Base-by-base conservation (phyloP, 2,888 invertebrate species). In the Harpalus rufipes region DNA sequence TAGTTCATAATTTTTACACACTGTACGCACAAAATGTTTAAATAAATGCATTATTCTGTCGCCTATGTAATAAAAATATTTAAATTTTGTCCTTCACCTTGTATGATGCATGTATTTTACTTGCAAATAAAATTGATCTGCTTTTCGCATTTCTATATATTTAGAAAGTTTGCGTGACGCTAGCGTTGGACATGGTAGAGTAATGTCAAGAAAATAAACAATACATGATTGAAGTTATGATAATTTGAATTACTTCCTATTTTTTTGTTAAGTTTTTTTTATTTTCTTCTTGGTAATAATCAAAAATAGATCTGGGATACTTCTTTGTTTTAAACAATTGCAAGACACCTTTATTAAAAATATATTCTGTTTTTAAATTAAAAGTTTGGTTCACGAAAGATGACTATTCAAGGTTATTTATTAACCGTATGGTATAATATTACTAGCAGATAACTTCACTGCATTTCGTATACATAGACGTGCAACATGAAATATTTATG, bases 71-170 rank as follows among this genome's bases (percentile, higher is more conserved):
- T 59, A 61, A 80, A 80, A 80, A 56, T 78, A 78, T 25, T 32
- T 79, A 56, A 39, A 78, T 51, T 78, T 61, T 81, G 68, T 68
- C 81, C 81, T 81, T 81, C 68, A 81, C 81, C 81, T 81, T 81
- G 81, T 18, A 39, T 21, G 21, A 1, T 21, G 44, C 63, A 18
- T 63, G 21, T 56, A 81, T 63, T 63, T 32, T 68, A 56, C 81
- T 68, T 81, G 81, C 81, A 68, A 25, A 39, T 63, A 81, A 63
- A 81, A 68, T 81, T 76, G 51, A 51, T 78, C 58, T n/a, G n/a
- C 56, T 21, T 32, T 78, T 74, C 16, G 51, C 76, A 51, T 76
- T 51, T 12, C n/a, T 8, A 39, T 81, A 81, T 68, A 81, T 81
- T 81, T 81, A 81, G 81, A 56, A 78, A 21, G 81, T 56, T 81